These are phyloP conservation scores for Tubiluchus corallicola DNA, from an alignment of 2,888 invertebrate genomes.

Conservation along the genomic window DNA sequence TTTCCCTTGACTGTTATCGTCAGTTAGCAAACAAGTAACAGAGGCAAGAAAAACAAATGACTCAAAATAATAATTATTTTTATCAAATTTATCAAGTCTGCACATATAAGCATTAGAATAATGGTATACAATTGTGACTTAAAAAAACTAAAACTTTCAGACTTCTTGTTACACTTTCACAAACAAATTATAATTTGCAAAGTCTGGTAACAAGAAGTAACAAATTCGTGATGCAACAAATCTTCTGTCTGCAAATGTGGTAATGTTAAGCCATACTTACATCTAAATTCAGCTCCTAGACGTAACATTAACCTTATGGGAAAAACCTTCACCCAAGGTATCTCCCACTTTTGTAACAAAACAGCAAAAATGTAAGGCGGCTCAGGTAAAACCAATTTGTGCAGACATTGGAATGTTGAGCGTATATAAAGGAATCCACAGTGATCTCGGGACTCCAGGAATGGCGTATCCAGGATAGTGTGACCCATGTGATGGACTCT, in stretches of 20 bases:
- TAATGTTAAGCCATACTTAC: slow-evolving; percentile 21
- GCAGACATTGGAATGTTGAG: slow-evolving; percentile 59
- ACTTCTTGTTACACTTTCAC: too few species aligned
- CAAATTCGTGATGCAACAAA: too few species aligned
- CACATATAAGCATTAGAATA: too few species aligned
- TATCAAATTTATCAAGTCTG: too few species aligned
- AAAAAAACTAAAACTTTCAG: too few species aligned
- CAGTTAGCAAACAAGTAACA: too few species aligned
- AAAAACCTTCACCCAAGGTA: slow-evolving; percentile 57
- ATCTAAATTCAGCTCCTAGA: slow-evolving; percentile 62
- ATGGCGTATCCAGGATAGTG: slow-evolving; percentile 16
- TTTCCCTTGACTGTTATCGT: too few species aligned
- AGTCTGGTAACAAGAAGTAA: neutral
- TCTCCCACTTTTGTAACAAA: slow-evolving; percentile 59
- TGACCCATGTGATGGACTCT: neutral
- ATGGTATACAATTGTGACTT: too few species aligned
- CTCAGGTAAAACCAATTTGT: slow-evolving; percentile 49
- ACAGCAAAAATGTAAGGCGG: slow-evolving; percentile 56
- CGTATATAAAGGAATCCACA: slow-evolving; percentile 64
- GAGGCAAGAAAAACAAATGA: too few species aligned
- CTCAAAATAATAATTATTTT: too few species aligned
- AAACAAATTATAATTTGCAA: neutral
- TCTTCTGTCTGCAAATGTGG: too few species aligned
- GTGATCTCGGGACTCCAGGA: slow-evolving; percentile 49
- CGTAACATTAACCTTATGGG: slow-evolving; percentile 48